These are phyloP conservation scores for Drosophila colorata DNA, from an alignment of 2,888 invertebrate species.

Conservation along the genomic window DNA sequence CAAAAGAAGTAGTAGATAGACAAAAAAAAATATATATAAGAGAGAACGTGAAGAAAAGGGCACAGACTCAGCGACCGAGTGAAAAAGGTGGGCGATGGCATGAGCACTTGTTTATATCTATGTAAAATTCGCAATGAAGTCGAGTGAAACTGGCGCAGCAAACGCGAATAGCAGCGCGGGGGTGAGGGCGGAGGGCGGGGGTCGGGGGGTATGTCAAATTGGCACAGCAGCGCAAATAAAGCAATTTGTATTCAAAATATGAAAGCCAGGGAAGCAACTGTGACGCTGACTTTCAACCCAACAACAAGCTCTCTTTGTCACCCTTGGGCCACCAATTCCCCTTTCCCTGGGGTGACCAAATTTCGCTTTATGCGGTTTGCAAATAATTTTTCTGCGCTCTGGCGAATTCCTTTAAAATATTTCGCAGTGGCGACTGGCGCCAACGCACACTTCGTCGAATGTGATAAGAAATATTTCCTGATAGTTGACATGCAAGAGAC, in stretches of 20 bases:
- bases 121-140: constrained; percentile 75
- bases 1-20: constrained; percentile 48
- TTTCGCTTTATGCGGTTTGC: constrained; percentile 64
- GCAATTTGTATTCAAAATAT: constrained; percentile 85
- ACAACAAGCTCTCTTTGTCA: constrained; percentile 29
- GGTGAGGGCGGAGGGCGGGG: background rate
- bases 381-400: constrained; percentile 42
- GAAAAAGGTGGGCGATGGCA: constrained; percentile 73
- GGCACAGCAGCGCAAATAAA: constrained; percentile 82
- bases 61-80: constrained; percentile 18
- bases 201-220: constrained; percentile 63
- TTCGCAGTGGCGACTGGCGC: constrained; percentile 59
- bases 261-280: constrained; percentile 79
- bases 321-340: constrained; percentile 13
- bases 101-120: constrained; percentile 76
- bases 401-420: constrained; percentile 36
- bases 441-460: constrained; percentile 45
- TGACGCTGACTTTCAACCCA: constrained; percentile 55
- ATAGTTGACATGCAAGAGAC: constrained; percentile 20
- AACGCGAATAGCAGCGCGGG: constrained; percentile 1
- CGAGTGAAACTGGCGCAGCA: constrained; percentile 55
- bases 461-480: constrained; percentile 19
- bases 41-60: constrained; percentile 10
- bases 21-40: background rate
- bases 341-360: constrained; percentile 26